Base-by-base conservation (phyloP, 2,888 invertebrate species). In the Graphium colonna region DNA sequence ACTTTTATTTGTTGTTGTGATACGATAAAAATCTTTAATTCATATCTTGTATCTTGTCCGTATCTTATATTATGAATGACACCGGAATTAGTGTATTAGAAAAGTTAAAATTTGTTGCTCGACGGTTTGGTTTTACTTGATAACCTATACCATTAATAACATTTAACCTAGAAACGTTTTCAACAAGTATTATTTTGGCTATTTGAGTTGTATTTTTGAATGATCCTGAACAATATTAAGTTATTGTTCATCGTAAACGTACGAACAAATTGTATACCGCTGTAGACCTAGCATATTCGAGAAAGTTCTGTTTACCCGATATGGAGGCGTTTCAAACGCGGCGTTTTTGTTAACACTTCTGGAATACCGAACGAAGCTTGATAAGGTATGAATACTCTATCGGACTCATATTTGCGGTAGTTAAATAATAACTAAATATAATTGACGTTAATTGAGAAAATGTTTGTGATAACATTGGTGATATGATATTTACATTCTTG, bases 261-360 rank as follows among this genome's bases (percentile, higher is more conserved):
- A 12, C 9, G 9, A 38, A 12, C 12, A 33, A 13, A 8, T 28
- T 15, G n/a, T 16, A 33, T 7, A 44, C 26, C 28, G 10, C 43
- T n/a, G 21, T 21, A 31, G 8, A 31, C 9, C 9, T 31, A 31
- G 1, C 3, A 1, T 10, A 16, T 53, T 53, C 49, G 44, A 44
- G 53, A 49, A 49, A 39, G n/a, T 53, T 53, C 53, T 53, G 12
- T 28, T 17, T 26, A 28, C 38, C 47, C 38, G 31, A 18, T 41
- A 39, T 42, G 13, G n/a, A 18, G 36, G 26, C 43, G 26, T 38
- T 38, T 38, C 10, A 10, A 13, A 21, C n/a, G 40, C 9, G n/a
- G 17, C 15, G 13, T 12, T 43, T 9, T 26, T 42, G 36, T 31
- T 36, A 12, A 36, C n/a, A 12, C 1, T 36, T 36, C 36, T 36